Base-by-base conservation (phyloP, 2,888 invertebrate genomes). In the Zootermopsis nevadensis region DNA sequence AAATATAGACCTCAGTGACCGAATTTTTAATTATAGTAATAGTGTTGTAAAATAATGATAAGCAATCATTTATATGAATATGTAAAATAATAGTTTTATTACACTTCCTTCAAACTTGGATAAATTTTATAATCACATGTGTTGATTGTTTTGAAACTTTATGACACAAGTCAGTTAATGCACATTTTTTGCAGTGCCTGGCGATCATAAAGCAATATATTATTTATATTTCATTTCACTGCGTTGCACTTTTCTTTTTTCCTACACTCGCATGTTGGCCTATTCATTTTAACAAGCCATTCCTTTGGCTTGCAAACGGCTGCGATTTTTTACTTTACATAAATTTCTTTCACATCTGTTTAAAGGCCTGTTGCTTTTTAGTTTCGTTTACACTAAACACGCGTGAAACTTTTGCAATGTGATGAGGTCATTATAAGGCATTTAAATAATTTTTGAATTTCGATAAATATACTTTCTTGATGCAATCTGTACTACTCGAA, bases 381-480 rank as follows among this genome's bases (percentile, higher is more conserved):
- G 60, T 60, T 60, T 15, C 27, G 27, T n/a, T 60, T 60, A 60
- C n/a, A 60, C 60, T n/a, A 27, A 60, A 8, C 27, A 60, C n/a
- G 60, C 60, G 60, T 60, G n/a, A 60, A 60, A 27, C n/a, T 60
- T 60, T 60, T 27, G n/a, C 60, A 10, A 2, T 27, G 60, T n/a
- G 48, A 19, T 3, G 15, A 48, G 19, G 3, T 15, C 19, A 48
- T 48, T 48, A 15, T 48, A 19, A 15, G 19, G n/a, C n/a, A 60
- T 27, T 4, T 33, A 69, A 69, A 69, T n/a, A 38, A 74, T 74
- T 74, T 38, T n/a, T 74, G 38, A 38, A 74, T 38, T 35, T n/a
- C 35, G 42, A 35, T 38, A 74, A 74, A 74, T 42, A 42, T 42
- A 74, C n/a, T 38, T 42, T 38, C 33, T 69, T 74, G 60, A n/a